Base-by-base conservation (phyloP, 2,888 invertebrate genomes). In the Notodonta ziczac region DNA sequence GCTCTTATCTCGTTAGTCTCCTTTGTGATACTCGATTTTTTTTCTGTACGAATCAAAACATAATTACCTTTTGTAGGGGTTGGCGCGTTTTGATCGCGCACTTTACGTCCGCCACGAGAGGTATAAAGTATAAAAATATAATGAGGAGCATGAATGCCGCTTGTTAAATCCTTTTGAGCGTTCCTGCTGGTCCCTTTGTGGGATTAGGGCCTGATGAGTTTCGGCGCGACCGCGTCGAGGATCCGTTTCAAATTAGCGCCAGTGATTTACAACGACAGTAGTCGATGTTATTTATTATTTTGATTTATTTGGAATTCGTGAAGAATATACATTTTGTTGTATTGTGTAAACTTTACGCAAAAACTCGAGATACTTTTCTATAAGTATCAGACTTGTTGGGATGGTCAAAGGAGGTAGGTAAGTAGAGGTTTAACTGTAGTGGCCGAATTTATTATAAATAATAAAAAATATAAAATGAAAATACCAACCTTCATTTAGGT, bases 1-100 rank as follows among this genome's bases (percentile, higher is more conserved):
- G 91, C 93, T 93, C 91, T 93, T 93, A 93, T 93, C 93, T 93
- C 93, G 93, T 93, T 93, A 93, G 93, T 89, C 90, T 90, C 93
- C 92, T 93, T 93, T 93, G 93, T 93, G 93, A 92, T 91, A 86
- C 91, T 91, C 88, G 86, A 89, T 91, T 91, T 91, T 90, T 91
- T 91, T 16, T 56, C 56, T 89, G 88, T 91, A 90, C 87, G 89
- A 93, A 93, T 93, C 93, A 93, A 93, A 93, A 93, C 93, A 93
- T 93, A 93, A 93, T 93, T 93, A 93, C 93, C 93, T 92, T 93
- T 93, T 93, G 93, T 93, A 92, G 90, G 90, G 91, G 89, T 90
- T 90, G 87, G 90, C 90, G 91, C 88, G 91, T 91, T 93, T 90
- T 90, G 93, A 91, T 93, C 92, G 92, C 84, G 88, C 91, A 90